These are phyloP conservation scores for Hemicordylus capensis DNA, from an alignment of 2,113 vertebrate genomes.

Conservation along the genomic window DNA sequence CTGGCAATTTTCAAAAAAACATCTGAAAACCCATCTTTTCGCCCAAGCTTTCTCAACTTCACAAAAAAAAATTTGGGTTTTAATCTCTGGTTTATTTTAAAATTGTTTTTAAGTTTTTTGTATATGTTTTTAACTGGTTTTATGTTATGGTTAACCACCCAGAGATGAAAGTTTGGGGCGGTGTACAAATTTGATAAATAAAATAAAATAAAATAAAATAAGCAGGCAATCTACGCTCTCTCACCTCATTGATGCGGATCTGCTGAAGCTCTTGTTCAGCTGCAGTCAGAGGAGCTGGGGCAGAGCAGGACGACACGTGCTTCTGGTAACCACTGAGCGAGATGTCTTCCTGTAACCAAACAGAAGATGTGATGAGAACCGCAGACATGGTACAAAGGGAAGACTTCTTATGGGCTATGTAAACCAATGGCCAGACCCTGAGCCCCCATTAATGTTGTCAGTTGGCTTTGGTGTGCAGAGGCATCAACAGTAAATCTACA, in stretches of 20 bases:
- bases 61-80: too few species aligned
- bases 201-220: too few species aligned
- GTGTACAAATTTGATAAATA: too few species aligned
- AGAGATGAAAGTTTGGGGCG: too few species aligned
- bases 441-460: not conserved
- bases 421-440: not conserved
- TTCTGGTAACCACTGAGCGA: constrained; percentile 92
- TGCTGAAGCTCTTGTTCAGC: constrained; percentile 93
- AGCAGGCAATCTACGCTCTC: not conserved
- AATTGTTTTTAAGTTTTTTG: too few species aligned
- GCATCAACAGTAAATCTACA: not conserved
- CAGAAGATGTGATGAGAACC: not conserved
- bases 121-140: too few species aligned
- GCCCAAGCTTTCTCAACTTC: too few species aligned
- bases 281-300: constrained; percentile 88
- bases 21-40: too few species aligned
- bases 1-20: too few species aligned
- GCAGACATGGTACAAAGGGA: not conserved
- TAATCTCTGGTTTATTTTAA: too few species aligned
- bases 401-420: not conserved
- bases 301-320: constrained; percentile 87
- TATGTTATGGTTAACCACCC: too few species aligned
- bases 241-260: constrained; percentile 94
- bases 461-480: not conserved
- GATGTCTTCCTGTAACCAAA: constrained; percentile 86